A percentile compares a stretch with the other conserved stretches of the same genome.
Evolutionary conservation across 2,888 invertebrate species (phyloP).

Genomic region (Ophonus ardosiacus): DNA sequence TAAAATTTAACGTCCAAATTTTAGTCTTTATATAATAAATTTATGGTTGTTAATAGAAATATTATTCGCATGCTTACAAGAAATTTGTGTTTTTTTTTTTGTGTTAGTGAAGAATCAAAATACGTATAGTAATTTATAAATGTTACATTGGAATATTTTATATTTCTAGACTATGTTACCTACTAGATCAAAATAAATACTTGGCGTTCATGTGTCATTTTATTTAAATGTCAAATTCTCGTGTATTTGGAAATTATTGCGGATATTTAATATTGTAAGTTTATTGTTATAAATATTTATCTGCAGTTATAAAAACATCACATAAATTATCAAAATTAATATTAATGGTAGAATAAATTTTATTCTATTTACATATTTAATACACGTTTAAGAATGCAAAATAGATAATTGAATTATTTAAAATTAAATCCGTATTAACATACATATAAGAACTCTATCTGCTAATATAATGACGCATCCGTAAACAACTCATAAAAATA

Average conservation of each 20-base stretch:
- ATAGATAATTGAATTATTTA: background rate
- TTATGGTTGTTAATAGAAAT: background rate
- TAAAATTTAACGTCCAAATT: too few species aligned
- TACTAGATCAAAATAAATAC: slow-evolving; percentile 41
- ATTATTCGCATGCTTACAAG: background rate
- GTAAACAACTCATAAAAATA: slow-evolving; percentile 21
- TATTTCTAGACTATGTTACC: slow-evolving; percentile 47
- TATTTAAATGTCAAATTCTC: slow-evolving; percentile 7
- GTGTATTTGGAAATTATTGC: background rate
- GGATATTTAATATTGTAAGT: background rate
- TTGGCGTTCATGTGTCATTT: slow-evolving; percentile 6
- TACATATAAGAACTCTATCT: slow-evolving; percentile 5
- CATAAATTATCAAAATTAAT: background rate
- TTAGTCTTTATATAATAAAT: too few species aligned
- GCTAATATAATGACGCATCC: slow-evolving; percentile 29
- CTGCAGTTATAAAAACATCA: too few species aligned
- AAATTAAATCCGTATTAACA: slow-evolving; percentile 1
- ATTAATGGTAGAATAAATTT: background rate
- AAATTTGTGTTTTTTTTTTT: background rate
- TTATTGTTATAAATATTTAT: background rate
- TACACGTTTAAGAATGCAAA: background rate
- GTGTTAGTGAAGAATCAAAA: background rate
- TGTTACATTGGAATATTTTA: slow-evolving; percentile 39
- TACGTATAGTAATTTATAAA: slow-evolving; percentile 16
- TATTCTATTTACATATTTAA: background rate